Percentiles rank a stretch among this genome's conserved stretches.
phyloP scores from a whole-genome alignment of 1,140 invertebrate genomes.

The Trachelipus rathkii region DNA sequence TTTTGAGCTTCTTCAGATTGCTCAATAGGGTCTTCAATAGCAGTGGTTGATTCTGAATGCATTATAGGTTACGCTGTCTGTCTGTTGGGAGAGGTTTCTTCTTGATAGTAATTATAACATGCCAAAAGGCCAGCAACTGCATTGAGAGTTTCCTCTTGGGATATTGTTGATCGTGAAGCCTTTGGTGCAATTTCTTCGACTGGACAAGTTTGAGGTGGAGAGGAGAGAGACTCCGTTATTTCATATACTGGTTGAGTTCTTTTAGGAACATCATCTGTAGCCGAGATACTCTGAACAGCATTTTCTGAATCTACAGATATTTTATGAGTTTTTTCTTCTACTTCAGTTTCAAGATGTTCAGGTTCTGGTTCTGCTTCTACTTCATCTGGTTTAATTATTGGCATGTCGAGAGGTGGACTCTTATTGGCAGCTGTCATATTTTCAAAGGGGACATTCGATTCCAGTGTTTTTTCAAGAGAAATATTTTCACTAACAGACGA shows the following conservation, averaged over 20 bases:
- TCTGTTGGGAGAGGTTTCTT: slow-evolving; percentile 28
- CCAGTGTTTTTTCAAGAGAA: too few species aligned
- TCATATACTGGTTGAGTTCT: slow-evolving; percentile 32
- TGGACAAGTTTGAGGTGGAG: slow-evolving; percentile 35
- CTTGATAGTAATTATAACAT: slow-evolving; percentile 42
- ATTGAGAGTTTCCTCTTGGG: slow-evolving; percentile 86
- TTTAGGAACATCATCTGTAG: background rate
- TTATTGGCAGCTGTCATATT: background rate
- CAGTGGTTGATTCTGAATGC: slow-evolving; percentile 53
- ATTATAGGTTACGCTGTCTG: slow-evolving; percentile 41
- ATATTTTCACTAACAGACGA: too few species aligned
- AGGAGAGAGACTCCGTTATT: slow-evolving; percentile 29
- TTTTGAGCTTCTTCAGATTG: slow-evolving; percentile 55
- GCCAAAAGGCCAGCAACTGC: slow-evolving; percentile 75
- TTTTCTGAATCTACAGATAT: background rate
- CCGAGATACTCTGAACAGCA: background rate
- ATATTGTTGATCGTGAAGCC: slow-evolving; percentile 70
- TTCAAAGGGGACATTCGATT: background rate
- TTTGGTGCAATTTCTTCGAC: slow-evolving; percentile 45
- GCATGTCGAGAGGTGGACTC: slow-evolving; percentile 29
- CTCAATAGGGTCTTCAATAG: slow-evolving; percentile 59
- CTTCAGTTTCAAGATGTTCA: background rate
- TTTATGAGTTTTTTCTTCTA: background rate
- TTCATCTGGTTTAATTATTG: slow-evolving; percentile 28
- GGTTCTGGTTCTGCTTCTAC: background rate